Evolutionary conservation across 2,113 vertebrate species (phyloP), one percentile per base, ranked within the genome.

Genomic region (Phodopus roborovskii): DNA sequence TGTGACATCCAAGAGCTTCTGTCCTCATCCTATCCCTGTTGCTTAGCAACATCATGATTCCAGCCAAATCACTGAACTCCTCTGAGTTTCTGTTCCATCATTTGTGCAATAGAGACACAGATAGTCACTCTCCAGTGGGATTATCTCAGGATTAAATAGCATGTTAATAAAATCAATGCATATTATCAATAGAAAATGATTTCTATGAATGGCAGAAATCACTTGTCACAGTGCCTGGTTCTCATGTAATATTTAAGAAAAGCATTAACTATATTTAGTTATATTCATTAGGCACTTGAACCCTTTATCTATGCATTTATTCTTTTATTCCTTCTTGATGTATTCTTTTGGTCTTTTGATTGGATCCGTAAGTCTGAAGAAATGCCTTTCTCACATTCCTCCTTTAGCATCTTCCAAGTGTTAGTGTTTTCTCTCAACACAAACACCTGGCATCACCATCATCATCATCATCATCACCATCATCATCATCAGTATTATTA

Each of bases 1-100:
- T 33, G 0, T 7, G 26, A 33, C 0, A 11, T 11, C 36, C 1
- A 0, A 1, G 7, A 2, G 16, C 30, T 50, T 60, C 12, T 7
- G 60, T 78, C 58, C 45, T 48, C 2, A 2, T 36, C 90, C 66
- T 42, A 26, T 33, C 62, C 39, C 53, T 30, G n/a, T 26, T 58
- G 78, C 79, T 85, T 30, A 62, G 94, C 66, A 58, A 36, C 70
- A 24, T 9, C 11, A 60, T 1, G 77, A 50, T 79, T 53, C 36
- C 1, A 77, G 64, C 36, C 92, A 36, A 62, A 15, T 33, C 11
- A 6, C 10, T 0, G 11, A 45, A n/a, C 0, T 1, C 87, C 85
- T 42, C 70, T 53, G 30, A 11, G n/a, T 64, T 26, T 39, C 19
- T 3, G 0, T 33, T 56, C 45, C 28, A 39, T 81, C 50, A 2